Percentiles rank a stretch among this genome's conserved stretches.
Evolutionary conservation across 2,797 vertebrate species (phyloP).

Genomic region (Apodemus agrarius): DNA sequence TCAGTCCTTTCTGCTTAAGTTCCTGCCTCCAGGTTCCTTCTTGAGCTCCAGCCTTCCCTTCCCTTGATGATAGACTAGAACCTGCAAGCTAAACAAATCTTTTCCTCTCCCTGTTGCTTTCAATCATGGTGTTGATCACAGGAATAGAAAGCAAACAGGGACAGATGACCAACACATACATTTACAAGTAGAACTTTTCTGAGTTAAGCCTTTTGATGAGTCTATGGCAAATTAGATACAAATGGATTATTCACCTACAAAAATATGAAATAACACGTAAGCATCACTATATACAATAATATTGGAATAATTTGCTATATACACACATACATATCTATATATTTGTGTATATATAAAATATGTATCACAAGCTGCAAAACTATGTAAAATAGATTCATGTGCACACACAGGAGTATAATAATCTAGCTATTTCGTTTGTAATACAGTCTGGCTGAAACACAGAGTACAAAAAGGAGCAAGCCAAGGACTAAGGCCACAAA

Average conservation of each 20-base stretch:
- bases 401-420: not conserved
- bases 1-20: not conserved
- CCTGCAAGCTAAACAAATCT: not conserved
- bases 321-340: no score
- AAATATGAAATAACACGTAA: not conserved
- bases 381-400: not conserved
- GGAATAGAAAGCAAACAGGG: not conserved
- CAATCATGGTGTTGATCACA: not conserved
- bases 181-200: not conserved
- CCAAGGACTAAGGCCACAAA: not conserved
- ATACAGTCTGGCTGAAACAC: not conserved
- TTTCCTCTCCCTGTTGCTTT: not conserved
- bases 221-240: not conserved
- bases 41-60: not conserved
- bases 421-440: not conserved
- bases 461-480: not conserved
- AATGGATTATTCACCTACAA: not conserved
- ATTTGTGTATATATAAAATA: no score
- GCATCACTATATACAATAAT: slow-evolving; percentile 4
- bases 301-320: not conserved
- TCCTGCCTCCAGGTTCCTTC: not conserved
- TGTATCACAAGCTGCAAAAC: slow-evolving; percentile 8
- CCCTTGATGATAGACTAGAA: not conserved
- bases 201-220: not conserved
- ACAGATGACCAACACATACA: not conserved